Evolutionary conservation across 2,113 vertebrate genomes (phyloP), one percentile per base, ranked within the genome.

Genomic region (Malurus cyaneus): DNA sequence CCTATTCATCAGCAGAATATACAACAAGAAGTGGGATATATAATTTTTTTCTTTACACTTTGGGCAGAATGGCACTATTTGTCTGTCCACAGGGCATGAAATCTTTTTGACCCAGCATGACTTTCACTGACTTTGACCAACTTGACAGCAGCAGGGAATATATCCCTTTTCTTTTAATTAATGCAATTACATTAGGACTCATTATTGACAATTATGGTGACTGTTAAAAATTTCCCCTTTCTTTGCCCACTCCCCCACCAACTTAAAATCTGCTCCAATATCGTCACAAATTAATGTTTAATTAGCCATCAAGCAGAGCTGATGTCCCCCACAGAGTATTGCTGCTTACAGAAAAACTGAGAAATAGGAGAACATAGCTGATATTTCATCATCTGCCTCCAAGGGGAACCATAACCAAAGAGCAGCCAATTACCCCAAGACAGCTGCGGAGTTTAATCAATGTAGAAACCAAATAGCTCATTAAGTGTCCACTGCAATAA

Each of bases 261-360:
- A 95, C 92, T 93, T 73, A 88, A 94, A 94, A 93, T 93, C 93
- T 96, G 80, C 74, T 93, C 81, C 88, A 91, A 59, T 88, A 91
- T 72, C 4, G 0, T 86, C 90, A 86, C 60, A 92, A 95, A 96
- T 95, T 96, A 93, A 89, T 65, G 88, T 93, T 94, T 95, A 97
- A 97, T 97, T 96, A 97, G 93, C 79, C 84, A 94, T 95, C 94
- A 88, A 91, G 67, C 67, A 76, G 84, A 93, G 78, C 72, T 80
- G 92, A 91, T 89, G 52, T 42, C 88, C 86, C 77, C 94, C 3
- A 2, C 69, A 89, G 82, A 91, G 80, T 36, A 90, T 71, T 88
- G 78, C 87, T 84, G 72, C 88, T 93, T 53, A 59, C 52, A 77
- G 57, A 91, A 94, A 84, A 93, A 66, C n/a, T 20, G 54, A 83